Percentiles rank a stretch among this genome's conserved stretches.
phyloP scores from a whole-genome alignment of 2,797 vertebrate genomes.

The Podargus strigoides region DNA sequence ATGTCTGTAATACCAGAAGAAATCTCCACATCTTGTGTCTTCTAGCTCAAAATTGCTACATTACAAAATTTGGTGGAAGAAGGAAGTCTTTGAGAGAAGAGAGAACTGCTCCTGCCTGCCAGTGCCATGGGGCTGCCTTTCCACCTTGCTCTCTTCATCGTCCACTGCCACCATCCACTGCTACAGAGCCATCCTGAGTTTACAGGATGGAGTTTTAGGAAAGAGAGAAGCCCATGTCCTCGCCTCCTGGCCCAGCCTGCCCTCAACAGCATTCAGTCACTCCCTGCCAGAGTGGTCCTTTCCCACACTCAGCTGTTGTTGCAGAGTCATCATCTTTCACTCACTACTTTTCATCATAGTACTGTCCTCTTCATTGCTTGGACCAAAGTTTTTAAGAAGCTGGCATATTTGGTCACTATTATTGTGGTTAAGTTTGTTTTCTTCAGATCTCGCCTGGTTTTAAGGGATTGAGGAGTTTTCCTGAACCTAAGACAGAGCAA shows the following conservation, averaged over 20 bases:
- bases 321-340: neutral
- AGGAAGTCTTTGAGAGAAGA: neutral
- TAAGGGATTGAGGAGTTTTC: neutral
- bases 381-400: neutral
- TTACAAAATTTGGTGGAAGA: neutral
- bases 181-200: neutral
- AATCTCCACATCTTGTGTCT: neutral
- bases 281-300: fast-evolving
- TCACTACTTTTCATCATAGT: neutral
- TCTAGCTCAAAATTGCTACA: neutral
- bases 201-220: neutral
- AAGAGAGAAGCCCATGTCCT: neutral
- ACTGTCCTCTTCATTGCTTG: neutral
- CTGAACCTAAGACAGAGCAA: neutral
- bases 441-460: neutral
- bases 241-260: neutral
- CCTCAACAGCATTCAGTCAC: fast-evolving
- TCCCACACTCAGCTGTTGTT: neutral
- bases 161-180: neutral
- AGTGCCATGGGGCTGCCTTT: neutral
- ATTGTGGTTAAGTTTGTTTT: neutral
- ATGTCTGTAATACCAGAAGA: neutral
- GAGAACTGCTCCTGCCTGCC: neutral
- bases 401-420: neutral
- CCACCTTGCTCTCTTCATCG: fast-evolving